A percentile compares a stretch with the other conserved stretches of the same genome.
Conservation (phyloP, 2,888 invertebrate genomes). For the Nemurella pictetii region DNA sequence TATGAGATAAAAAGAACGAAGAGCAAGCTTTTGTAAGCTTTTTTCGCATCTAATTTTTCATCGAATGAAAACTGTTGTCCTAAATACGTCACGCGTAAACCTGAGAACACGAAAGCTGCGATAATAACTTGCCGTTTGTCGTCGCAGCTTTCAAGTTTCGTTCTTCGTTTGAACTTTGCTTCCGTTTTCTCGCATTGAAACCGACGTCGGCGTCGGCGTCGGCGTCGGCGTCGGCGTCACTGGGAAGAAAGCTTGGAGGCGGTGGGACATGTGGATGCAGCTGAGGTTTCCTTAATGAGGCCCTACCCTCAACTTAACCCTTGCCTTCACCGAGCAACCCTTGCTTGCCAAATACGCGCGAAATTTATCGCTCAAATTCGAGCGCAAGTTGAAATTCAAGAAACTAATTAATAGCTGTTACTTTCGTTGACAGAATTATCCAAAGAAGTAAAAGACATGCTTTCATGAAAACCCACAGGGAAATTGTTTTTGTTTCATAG, state of each 20-base stretch:
- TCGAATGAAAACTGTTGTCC: not conserved
- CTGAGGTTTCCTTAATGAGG: constrained; percentile 18
- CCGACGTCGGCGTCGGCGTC: not conserved
- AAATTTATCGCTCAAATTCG: constrained; percentile 6
- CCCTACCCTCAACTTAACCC: not conserved
- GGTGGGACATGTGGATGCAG: constrained; percentile 16
- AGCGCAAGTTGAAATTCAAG: not conserved
- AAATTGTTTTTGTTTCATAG: not conserved
- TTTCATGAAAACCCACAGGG: not conserved
- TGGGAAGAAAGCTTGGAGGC: constrained; percentile 2
- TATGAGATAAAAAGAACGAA: not conserved
- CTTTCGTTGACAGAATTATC: not conserved
- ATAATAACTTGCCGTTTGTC: not conserved
- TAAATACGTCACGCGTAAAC: not conserved
- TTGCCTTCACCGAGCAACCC: not conserved
- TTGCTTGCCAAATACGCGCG: not conserved
- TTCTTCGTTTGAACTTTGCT: not conserved
- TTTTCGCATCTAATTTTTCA: not conserved
- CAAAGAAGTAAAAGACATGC: not conserved
- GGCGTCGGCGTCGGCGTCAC: not conserved
- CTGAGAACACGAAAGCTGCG: not conserved
- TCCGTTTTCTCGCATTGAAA: not conserved
- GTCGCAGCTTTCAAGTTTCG: not conserved
- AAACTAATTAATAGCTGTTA: not conserved
- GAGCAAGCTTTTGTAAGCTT: not conserved